Conservation (phyloP, 2,797 vertebrate species). For the Rhabdomys pumilio region DNA sequence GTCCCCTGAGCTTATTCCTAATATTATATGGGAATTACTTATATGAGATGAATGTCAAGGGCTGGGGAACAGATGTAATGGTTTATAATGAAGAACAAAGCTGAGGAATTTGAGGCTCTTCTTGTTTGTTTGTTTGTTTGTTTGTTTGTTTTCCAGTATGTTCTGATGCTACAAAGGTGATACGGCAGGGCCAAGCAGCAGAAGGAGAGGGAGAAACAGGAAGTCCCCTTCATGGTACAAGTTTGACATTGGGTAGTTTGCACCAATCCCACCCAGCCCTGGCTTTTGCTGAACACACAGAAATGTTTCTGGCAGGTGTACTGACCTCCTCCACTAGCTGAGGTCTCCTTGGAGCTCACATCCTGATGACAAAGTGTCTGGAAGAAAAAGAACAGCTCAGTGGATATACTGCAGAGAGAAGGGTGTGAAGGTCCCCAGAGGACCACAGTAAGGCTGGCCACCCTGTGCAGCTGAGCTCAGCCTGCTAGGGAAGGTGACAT, state of each 20-base stretch:
- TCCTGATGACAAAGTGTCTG: not conserved
- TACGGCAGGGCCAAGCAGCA: fast-evolving
- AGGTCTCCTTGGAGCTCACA: not conserved
- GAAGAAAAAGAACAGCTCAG: not conserved
- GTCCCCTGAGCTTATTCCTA: not conserved
- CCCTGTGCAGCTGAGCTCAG: not conserved
- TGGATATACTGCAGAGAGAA: not conserved
- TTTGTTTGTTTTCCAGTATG: fast-evolving
- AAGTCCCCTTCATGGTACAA: fast-evolving
- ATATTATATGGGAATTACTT: not conserved
- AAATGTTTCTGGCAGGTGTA: not conserved
- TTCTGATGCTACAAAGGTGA: fast-evolving
- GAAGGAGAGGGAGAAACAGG: fast-evolving
- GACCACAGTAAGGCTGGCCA: not conserved
- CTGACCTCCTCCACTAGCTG: constrained; percentile 2
- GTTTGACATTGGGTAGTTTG: fast-evolving
- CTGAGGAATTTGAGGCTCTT: not conserved
- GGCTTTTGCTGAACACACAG: not conserved
- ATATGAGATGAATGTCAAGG: not conserved
- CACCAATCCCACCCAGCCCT: fast-evolving
- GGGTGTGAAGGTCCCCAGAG: not conserved
- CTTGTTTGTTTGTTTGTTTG: too few species aligned
- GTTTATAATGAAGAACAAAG: not conserved
- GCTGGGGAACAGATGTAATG: too few species aligned
- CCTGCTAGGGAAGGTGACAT: not conserved